Evolutionary conservation across 2,888 invertebrate genomes (phyloP).

Genomic region (Tenthredo distinguenda): DNA sequence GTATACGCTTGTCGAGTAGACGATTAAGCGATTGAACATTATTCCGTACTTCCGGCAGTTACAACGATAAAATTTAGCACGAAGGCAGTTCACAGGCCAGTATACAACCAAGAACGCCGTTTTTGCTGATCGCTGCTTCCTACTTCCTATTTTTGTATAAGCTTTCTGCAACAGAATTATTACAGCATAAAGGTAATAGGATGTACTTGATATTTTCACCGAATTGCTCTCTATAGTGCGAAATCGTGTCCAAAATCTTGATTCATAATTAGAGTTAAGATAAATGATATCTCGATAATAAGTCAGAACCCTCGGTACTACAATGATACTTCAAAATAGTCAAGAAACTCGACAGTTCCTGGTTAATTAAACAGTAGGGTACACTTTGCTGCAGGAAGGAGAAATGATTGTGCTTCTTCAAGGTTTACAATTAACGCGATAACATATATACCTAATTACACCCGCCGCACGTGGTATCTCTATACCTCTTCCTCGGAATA

Average conservation of each 20-base stretch:
- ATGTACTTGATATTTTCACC: background rate
- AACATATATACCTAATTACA: background rate
- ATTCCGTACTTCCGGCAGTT: constrained; percentile 15
- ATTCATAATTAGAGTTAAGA: background rate
- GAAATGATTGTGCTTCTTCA: background rate
- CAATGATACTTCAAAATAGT: background rate
- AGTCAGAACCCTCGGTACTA: background rate
- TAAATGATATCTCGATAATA: background rate
- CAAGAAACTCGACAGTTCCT: background rate
- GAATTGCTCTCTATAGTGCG: background rate
- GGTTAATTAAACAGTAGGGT: background rate
- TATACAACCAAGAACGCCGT: background rate
- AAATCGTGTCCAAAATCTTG: background rate
- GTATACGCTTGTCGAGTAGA: background rate
- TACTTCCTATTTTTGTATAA: background rate
- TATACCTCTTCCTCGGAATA: background rate
- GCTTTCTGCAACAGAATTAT: background rate
- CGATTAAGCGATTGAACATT: background rate
- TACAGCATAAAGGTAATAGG: background rate
- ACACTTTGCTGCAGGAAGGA: background rate
- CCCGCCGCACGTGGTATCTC: background rate
- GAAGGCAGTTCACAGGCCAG: background rate
- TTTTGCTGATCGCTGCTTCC: background rate
- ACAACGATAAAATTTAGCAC: background rate
- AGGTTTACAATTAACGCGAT: background rate